Evolutionary conservation across 2,888 invertebrate species (phyloP).

Genomic region (Cheilosia soror): DNA sequence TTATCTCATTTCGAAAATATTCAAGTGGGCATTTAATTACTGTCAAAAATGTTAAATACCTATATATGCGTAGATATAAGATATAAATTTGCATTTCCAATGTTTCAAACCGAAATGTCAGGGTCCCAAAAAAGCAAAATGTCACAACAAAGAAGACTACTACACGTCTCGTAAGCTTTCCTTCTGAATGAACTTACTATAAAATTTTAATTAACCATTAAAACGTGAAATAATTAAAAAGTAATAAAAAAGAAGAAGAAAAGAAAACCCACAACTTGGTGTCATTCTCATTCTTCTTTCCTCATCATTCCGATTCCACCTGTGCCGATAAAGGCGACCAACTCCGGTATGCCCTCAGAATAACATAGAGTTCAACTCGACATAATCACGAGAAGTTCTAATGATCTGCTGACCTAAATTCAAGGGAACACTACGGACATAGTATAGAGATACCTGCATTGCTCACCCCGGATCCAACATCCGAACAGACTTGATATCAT

Average conservation of each 20-base stretch:
- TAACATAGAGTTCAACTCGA: conserved; percentile 25
- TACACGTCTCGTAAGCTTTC: conserved; percentile 1
- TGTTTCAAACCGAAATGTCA: too few relatives aligned
- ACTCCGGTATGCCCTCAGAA: conserved; percentile 1
- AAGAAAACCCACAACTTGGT: conserved; percentile 41
- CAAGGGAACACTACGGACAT: conserved; percentile 10
- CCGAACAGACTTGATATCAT: conserved; percentile 13
- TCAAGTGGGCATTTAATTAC: too few relatives aligned
- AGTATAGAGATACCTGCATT: not conserved
- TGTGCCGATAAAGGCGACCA: conserved; percentile 1
- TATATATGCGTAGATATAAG: too few relatives aligned
- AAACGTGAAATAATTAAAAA: conserved; percentile 12
- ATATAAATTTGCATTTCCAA: too few relatives aligned
- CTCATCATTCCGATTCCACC: conserved; percentile 18
- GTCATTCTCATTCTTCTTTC: conserved; percentile 19
- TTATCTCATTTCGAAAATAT: too few relatives aligned
- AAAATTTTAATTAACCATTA: conserved; percentile 18
- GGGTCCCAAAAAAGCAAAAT: too few relatives aligned
- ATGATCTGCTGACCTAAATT: conserved; percentile 70
- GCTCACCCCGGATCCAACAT: not conserved
- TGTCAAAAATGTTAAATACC: too few relatives aligned
- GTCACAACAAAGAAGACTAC: not conserved
- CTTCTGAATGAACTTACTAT: conserved; percentile 18
- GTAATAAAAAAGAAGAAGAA: not conserved
- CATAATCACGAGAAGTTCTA: conserved; percentile 58